These are phyloP conservation scores for Arvicanthis niloticus DNA, from an alignment of 2,113 vertebrate genomes.

Conservation along the genomic window DNA sequence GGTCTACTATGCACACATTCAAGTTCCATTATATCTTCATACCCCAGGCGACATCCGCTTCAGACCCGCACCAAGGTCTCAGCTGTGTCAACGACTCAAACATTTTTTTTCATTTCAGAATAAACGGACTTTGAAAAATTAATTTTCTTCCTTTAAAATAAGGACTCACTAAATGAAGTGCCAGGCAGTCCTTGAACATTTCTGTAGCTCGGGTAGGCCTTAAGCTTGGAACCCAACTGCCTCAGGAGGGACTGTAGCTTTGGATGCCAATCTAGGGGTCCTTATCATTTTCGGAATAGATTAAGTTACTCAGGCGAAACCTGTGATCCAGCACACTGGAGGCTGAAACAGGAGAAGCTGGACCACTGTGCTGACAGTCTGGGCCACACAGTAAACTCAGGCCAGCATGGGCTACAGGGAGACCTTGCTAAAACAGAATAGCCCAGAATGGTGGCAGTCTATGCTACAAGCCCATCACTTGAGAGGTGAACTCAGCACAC, in stretches of 20 bases:
- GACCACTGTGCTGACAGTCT: background rate
- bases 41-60: background rate
- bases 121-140: background rate
- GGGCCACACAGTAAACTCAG: background rate
- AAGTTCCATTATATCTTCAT: fast-evolving
- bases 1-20: background rate
- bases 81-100: background rate
- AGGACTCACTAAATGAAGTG: background rate
- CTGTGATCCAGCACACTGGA: no score
- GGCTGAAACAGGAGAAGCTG: background rate
- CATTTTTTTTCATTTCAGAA: background rate
- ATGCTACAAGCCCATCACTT: background rate
- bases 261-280: background rate
- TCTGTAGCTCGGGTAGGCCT: background rate
- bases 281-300: background rate
- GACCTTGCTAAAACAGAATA: background rate
- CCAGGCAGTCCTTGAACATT: background rate
- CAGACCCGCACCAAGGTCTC: background rate
- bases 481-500: background rate
- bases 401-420: background rate
- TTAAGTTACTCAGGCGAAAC: background rate
- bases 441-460: background rate
- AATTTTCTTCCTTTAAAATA: background rate
- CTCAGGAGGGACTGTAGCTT: background rate
- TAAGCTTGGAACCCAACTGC: background rate